Evolutionary conservation across 2,797 vertebrate species (phyloP).

Genomic region (Cichlasoma orientale): DNA sequence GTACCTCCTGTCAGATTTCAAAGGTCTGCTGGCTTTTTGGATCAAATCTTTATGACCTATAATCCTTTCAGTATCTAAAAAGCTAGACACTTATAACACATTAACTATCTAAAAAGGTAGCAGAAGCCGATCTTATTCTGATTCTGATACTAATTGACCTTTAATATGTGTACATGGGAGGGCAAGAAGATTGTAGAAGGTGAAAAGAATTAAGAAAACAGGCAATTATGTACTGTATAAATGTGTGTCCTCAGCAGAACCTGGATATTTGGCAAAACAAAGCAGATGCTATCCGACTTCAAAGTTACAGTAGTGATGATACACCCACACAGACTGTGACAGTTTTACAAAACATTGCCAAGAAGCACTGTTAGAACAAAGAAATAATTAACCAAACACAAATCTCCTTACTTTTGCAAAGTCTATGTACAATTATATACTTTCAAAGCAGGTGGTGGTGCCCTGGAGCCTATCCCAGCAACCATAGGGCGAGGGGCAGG

Average conservation of each 20-base stretch:
- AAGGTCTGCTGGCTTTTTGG: constrained; percentile 15
- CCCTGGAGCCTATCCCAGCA: no score
- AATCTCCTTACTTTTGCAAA: no score
- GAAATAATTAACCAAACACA: no score
- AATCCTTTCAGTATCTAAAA: constrained; percentile 29
- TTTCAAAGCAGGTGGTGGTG: not conserved
- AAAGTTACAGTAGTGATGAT: not conserved
- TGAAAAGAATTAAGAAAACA: not conserved
- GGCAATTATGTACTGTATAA: not conserved
- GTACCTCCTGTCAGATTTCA: constrained; percentile 21
- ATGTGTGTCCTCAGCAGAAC: not conserved
- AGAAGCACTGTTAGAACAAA: no score
- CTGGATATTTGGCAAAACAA: not conserved
- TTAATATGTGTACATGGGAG: not conserved
- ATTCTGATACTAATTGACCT: constrained; percentile 8
- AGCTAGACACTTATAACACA: not conserved
- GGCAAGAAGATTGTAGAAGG: not conserved
- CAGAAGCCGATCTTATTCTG: constrained; percentile 24
- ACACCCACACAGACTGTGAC: not conserved
- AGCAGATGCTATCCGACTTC: not conserved
- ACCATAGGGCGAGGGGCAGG: no score
- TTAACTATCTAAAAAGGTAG: constrained; percentile 19
- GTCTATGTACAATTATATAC: not conserved
- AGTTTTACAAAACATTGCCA: not conserved
- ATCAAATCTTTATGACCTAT: constrained; percentile 36